Conservation (phyloP, 2,797 vertebrate species). For the Lacerta agilis region DNA sequence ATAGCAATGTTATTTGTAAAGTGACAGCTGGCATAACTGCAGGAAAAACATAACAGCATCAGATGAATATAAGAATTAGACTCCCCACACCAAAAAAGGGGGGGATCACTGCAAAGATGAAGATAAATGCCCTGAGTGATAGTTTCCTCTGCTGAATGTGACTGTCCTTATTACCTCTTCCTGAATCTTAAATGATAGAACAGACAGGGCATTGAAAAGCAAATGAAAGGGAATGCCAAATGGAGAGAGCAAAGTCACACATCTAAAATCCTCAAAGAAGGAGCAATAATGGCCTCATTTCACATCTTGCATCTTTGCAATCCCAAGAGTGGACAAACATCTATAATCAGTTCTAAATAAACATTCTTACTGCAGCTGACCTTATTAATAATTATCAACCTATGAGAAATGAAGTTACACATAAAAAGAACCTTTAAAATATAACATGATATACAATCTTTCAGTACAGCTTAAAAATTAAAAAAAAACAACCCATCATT, state of each 20-base stretch:
- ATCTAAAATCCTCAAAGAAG: slow-evolving; percentile 50
- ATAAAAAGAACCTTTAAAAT: slow-evolving; percentile 5
- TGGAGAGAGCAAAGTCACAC: slow-evolving; percentile 46
- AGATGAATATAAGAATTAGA: slow-evolving; percentile 1
- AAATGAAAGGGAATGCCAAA: slow-evolving; percentile 57
- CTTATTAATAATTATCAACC: slow-evolving; percentile 56
- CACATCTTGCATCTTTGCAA: slow-evolving; percentile 45
- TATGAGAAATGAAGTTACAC: slow-evolving; percentile 26
- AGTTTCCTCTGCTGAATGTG: slow-evolving; percentile 37
- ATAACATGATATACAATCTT: slow-evolving; percentile 4
- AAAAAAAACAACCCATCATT: not conserved
- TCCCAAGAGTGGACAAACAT: slow-evolving; percentile 48
- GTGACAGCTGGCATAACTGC: not conserved
- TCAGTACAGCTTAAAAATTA: not conserved
- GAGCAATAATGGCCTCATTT: slow-evolving; percentile 57
- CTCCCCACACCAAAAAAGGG: not conserved
- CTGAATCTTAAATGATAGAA: slow-evolving; percentile 10
- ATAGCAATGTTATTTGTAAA: slow-evolving; percentile 3
- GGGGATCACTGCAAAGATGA: not conserved
- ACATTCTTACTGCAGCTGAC: slow-evolving; percentile 52
- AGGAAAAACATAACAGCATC: slow-evolving; percentile 3
- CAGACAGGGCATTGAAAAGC: slow-evolving; percentile 41
- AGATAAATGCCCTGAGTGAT: slow-evolving; percentile 31
- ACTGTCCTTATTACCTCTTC: slow-evolving; percentile 35
- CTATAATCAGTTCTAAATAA: slow-evolving; percentile 61